Percentiles rank a stretch among this genome's conserved stretches.
Evolutionary conservation across 2,888 invertebrate genomes (phyloP).

Genomic region (Chaetogeoica ovagalla): DNA sequence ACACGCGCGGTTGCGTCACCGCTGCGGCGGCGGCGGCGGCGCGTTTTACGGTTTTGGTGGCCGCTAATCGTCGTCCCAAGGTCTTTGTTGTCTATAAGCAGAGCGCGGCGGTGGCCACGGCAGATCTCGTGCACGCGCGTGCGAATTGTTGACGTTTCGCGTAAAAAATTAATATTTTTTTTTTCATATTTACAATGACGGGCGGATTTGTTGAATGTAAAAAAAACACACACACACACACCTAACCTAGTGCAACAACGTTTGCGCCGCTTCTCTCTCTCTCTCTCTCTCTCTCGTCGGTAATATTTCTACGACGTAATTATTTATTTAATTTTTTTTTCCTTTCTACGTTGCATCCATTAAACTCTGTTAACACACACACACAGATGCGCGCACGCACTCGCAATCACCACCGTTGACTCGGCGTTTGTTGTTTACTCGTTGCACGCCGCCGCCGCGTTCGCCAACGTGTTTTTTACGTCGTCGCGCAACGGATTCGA

Average conservation of each 20-base stretch:
- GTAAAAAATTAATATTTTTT: not conserved
- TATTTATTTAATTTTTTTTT: too few relatives aligned
- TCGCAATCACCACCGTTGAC: not conserved
- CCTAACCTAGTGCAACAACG: not conserved
- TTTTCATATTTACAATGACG: too few relatives aligned
- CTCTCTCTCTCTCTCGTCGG: not conserved
- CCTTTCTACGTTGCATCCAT: too few relatives aligned
- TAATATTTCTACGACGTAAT: not conserved
- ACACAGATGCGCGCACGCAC: not conserved
- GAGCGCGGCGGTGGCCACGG: not conserved
- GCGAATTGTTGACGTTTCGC: constrained; percentile 10
- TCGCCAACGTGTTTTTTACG: too few relatives aligned
- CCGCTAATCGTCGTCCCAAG: constrained; percentile 23
- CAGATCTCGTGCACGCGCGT: not conserved
- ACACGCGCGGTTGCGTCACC: constrained; percentile 1
- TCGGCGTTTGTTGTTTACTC: too few relatives aligned
- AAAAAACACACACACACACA: too few relatives aligned
- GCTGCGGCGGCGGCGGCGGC: too few relatives aligned
- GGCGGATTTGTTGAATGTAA: too few relatives aligned
- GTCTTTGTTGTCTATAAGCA: constrained; percentile 13
- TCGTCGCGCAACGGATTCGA: too few relatives aligned
- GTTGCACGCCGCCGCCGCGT: too few relatives aligned
- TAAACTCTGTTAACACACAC: not conserved
- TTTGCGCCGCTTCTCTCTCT: too few relatives aligned
- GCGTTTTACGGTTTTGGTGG: constrained; percentile 26